phyloP scores from a whole-genome alignment of 2,113 vertebrate genomes.

The Todiramphus saurophagus region DNA sequence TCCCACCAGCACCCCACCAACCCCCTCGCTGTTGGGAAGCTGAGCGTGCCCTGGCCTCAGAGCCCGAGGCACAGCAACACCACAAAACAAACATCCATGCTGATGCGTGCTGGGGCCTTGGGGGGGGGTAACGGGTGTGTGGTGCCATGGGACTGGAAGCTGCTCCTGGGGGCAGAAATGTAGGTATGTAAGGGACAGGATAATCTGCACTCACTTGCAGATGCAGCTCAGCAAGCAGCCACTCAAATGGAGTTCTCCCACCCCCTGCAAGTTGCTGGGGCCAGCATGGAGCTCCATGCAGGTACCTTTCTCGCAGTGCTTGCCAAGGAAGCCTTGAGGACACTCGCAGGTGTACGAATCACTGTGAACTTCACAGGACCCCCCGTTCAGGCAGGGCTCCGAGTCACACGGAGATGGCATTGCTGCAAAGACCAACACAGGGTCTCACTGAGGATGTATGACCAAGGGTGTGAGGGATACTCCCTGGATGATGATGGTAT shows the following conservation, averaged over 20 bases:
- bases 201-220: not conserved
- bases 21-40: accelerated
- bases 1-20: not conserved
- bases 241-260: not conserved
- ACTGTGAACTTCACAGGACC: slow-evolving; percentile 86
- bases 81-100: accelerated
- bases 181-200: not conserved
- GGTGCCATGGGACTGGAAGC: not conserved
- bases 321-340: slow-evolving; percentile 86
- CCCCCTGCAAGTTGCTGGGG: not conserved
- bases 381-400: slow-evolving; percentile 93
- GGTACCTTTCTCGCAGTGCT: slow-evolving; percentile 93
- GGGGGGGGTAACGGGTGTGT: accelerated
- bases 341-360: slow-evolving; percentile 91
- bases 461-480: not conserved
- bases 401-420: slow-evolving; percentile 94
- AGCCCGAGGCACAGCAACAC: not conserved
- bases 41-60: accelerated
- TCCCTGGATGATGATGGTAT: not conserved
- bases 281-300: not conserved
- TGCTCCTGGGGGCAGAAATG: not conserved
- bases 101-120: accelerated
- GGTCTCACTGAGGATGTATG: accelerated
- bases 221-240: not conserved
- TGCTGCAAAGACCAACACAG: slow-evolving; percentile 78